Evolutionary conservation across 2,113 vertebrate genomes (phyloP).

Genomic region (Triplophysa rosa): DNA sequence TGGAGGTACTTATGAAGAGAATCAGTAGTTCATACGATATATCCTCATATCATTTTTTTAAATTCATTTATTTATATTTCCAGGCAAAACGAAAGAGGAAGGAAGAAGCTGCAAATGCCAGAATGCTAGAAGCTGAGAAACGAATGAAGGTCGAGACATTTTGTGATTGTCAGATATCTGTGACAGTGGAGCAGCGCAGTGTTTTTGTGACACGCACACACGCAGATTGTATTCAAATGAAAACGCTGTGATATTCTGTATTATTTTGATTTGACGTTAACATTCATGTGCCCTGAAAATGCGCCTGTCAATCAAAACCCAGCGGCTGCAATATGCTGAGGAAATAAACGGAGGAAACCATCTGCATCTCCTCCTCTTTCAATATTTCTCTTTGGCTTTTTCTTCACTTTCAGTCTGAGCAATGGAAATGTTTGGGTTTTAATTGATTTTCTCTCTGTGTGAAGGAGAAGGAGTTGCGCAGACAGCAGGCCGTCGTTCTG

Average conservation of each 20-base stretch:
- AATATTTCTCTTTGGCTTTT: neutral
- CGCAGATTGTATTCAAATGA: constrained; percentile 20
- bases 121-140: constrained; percentile 94
- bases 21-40: neutral
- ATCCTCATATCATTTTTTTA: too few relatives aligned
- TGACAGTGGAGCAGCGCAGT: too few relatives aligned
- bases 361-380: neutral
- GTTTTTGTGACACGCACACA: neutral
- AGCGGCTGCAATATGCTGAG: constrained; percentile 26
- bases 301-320: constrained; percentile 40
- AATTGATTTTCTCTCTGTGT: constrained; percentile 54
- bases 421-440: constrained; percentile 45
- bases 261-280: constrained; percentile 39
- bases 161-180: too few relatives aligned
- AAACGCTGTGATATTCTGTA: neutral
- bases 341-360: constrained; percentile 11
- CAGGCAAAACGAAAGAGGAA: constrained; percentile 97
- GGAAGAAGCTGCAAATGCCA: constrained; percentile 93
- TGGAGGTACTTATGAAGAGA: constrained; percentile 80
- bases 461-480: constrained; percentile 91
- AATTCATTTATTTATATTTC: constrained; percentile 47
- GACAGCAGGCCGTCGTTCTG: constrained; percentile 88
- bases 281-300: constrained; percentile 5
- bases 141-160: constrained; percentile 82
- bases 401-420: constrained; percentile 11